Evolutionary conservation across 2,113 vertebrate genomes (phyloP), one percentile per base, ranked within the genome.

Genomic region (Siniperca chuatsi): DNA sequence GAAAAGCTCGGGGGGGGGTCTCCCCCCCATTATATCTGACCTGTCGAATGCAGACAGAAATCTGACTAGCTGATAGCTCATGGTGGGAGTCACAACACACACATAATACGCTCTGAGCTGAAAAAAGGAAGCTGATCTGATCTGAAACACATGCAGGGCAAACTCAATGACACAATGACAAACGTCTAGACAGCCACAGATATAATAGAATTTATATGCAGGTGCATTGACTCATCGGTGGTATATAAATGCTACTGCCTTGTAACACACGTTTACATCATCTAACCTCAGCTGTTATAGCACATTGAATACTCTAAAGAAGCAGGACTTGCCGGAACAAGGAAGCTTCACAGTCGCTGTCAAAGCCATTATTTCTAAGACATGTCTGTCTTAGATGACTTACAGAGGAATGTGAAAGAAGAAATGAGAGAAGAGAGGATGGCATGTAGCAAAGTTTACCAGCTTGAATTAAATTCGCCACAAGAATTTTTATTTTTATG

Each of bases 151-250:
- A 79, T 40, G 75, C 82, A 84, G 76, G 78, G 74, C 72, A 42
- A 90, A 78, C 75, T 81, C 89, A 90, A 76, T 90, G 87, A 91
- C 80, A 78, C 67, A 81, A 87, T 91, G 91, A 93, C 91, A 92
- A 87, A 85, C 50, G 93, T 94, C 91, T 93, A 93, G 92, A 94
- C 92, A 79, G 81, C 83, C 71, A 81, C 60, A 92, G 87, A 93
- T 87, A 79, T 75, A 89, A 88, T 79, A 37, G 75, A 71, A 42
- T 94, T 89, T 92, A 92, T 92, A 84, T 67, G 84, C 78, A 92
- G 91, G 90, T 93, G 85, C 77, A 83, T 84, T 79, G 88, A 88
- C 78, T 91, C 78, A 78, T 57, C 2, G 29, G 80, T 10, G 25
- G 70, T 60, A 83, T 73, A 88, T 87, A 90, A 90, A 89, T 8